Evolutionary conservation across 1,140 invertebrate genomes (phyloP).

Genomic region (Pseudachorutes palmiensis): DNA sequence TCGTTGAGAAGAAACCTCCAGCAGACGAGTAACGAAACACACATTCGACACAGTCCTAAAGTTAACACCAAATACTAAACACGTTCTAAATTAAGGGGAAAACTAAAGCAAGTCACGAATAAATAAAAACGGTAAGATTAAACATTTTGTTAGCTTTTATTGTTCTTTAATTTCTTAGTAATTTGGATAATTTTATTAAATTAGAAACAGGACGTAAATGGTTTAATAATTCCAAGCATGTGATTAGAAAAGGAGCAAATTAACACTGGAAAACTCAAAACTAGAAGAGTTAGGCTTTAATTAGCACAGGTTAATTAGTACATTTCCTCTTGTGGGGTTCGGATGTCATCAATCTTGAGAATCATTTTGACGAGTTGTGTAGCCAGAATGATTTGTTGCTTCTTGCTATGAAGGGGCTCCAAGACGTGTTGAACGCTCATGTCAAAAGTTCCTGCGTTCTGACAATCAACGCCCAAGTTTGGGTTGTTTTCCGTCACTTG

Average conservation of each 20-base stretch:
- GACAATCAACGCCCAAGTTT: constrained; percentile 89
- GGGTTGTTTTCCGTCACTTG: constrained; percentile 81
- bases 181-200: no score
- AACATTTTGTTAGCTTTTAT: no score
- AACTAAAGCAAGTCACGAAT: no score
- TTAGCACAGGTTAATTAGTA: neutral
- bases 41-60: no score
- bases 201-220: neutral
- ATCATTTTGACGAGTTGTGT: constrained; percentile 99
- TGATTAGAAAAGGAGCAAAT: neutral
- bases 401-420: constrained; percentile 94
- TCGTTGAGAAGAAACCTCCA: no score
- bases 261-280: no score
- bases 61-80: no score
- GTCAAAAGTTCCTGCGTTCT: constrained; percentile 76
- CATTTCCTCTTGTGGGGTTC: constrained; percentile 57
- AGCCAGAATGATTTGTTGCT: constrained; percentile 92
- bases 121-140: no score
- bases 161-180: no score
- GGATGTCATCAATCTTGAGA: constrained; percentile 97
- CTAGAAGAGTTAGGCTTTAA: no score
- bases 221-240: neutral
- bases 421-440: constrained; percentile 96
- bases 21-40: no score
- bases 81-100: no score